These are phyloP conservation scores for Geophilus truncorum DNA, from an alignment of 2,888 invertebrate species.

Conservation along the genomic window DNA sequence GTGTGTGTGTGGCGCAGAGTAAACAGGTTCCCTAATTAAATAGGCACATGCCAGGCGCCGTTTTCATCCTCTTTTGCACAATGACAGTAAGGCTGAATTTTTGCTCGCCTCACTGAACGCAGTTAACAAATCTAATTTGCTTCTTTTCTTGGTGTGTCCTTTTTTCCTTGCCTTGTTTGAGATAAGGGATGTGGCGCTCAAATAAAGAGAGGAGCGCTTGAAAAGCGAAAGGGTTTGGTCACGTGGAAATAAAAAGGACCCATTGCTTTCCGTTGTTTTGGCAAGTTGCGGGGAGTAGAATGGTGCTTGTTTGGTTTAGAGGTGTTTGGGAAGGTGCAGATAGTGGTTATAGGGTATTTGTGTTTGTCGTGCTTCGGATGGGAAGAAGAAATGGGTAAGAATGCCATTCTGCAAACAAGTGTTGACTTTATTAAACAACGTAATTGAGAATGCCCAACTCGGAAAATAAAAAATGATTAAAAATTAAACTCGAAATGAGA, in stretches of 20 bases:
- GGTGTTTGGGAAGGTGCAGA: neutral
- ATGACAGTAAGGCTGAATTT: conserved; percentile 21
- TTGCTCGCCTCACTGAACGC: neutral
- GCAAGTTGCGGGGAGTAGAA: neutral
- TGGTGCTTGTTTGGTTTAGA: conserved; percentile 8
- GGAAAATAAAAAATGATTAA: no score
- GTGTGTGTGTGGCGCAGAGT: conserved; percentile 3
- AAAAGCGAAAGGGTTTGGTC: conserved; percentile 10
- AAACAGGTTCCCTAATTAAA: conserved; percentile 23
- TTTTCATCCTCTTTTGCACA: conserved; percentile 27
- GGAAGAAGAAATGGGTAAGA: neutral
- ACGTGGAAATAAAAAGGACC: conserved; percentile 14
- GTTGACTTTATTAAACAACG: no score
- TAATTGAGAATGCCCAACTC: no score
- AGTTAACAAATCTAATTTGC: conserved; percentile 27
- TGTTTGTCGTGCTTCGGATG: neutral
- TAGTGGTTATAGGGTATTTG: conserved; percentile 7
- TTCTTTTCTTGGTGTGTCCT: neutral
- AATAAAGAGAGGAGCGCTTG: neutral
- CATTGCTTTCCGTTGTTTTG: conserved; percentile 2
- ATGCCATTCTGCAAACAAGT: no score
- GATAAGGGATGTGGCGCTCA: neutral
- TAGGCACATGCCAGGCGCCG: conserved; percentile 13
- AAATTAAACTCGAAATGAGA: no score
- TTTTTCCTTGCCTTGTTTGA: neutral